A percentile compares a stretch with the other conserved stretches of the same genome.
phyloP scores from a whole-genome alignment of 2,888 invertebrate species.

The Tachystola acroxantha region DNA sequence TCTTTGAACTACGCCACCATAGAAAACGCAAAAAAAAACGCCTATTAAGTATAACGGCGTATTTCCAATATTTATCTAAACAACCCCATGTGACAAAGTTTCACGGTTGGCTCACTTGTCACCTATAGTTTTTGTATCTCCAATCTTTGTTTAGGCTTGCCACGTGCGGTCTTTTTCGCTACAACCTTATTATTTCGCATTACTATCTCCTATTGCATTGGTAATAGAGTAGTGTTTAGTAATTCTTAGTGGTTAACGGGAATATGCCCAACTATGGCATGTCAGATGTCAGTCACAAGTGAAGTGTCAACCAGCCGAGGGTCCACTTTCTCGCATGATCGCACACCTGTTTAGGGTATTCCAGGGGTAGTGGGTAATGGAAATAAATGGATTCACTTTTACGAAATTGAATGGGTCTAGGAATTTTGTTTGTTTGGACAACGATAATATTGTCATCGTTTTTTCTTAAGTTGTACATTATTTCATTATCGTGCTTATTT shows the following conservation, averaged over 20 bases:
- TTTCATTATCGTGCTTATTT: too few relatives aligned
- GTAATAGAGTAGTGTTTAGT: conserved; percentile 4
- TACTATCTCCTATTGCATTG: conserved; percentile 16
- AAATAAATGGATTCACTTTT: conserved; percentile 30
- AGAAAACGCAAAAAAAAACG: too few relatives aligned
- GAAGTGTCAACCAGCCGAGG: conserved; percentile 53
- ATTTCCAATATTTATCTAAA: neutral
- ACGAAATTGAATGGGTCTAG: conserved; percentile 20
- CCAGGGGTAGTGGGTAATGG: conserved; percentile 21
- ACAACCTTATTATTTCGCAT: conserved; percentile 20
- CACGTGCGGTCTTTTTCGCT: conserved; percentile 37
- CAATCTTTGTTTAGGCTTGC: conserved; percentile 32
- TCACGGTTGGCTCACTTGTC: conserved; percentile 33
- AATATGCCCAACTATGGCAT: conserved; percentile 21
- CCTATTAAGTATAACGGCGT: too few relatives aligned
- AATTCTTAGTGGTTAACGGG: neutral
- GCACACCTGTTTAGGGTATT: conserved; percentile 52
- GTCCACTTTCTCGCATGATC: conserved; percentile 66
- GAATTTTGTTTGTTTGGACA: neutral
- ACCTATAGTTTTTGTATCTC: conserved; percentile 35
- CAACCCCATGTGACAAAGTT: conserved; percentile 16
- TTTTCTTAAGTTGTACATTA: too few relatives aligned
- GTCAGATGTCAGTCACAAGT: conserved; percentile 55
- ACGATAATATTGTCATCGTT: too few relatives aligned
- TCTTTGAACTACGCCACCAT: too few relatives aligned